phyloP scores from a whole-genome alignment of 2,797 vertebrate genomes.

The Cynopterus sphinx region DNA sequence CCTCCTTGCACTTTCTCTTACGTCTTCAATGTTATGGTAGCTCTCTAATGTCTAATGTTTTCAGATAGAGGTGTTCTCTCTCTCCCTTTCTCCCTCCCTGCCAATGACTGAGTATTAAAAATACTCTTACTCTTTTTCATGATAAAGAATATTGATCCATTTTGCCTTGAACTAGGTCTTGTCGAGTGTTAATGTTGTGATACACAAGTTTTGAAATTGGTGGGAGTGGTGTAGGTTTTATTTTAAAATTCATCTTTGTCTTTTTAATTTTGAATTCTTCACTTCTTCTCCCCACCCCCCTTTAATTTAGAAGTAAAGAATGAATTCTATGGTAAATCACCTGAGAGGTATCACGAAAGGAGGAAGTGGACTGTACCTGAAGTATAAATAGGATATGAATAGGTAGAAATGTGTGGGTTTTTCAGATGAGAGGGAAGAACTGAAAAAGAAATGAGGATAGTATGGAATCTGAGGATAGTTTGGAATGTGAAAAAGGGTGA shows the following conservation, averaged over 20 bases:
- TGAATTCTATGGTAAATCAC: background rate
- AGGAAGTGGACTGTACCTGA: background rate
- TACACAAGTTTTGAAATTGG: background rate
- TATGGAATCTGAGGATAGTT: background rate
- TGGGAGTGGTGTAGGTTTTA: background rate
- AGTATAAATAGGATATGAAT: background rate
- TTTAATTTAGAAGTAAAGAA: conserved; percentile 16
- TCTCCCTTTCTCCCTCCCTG: background rate
- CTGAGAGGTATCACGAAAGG: background rate
- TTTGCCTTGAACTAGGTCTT: conserved; percentile 5
- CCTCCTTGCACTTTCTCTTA: background rate
- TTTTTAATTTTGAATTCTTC: conserved; percentile 21
- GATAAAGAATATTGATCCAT: background rate
- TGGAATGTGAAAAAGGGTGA: background rate
- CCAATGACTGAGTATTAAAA: background rate
- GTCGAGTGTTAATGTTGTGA: background rate
- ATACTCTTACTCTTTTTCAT: background rate
- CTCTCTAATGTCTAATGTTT: background rate
- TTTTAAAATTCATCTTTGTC: background rate
- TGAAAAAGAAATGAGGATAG: background rate
- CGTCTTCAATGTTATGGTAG: background rate
- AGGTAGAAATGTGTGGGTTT: background rate
- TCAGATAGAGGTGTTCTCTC: background rate
- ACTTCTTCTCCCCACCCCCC: background rate
- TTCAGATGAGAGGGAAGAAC: background rate